Evolutionary conservation across 2,888 invertebrate species (phyloP).

Genomic region (Synanthedon vespiformis): DNA sequence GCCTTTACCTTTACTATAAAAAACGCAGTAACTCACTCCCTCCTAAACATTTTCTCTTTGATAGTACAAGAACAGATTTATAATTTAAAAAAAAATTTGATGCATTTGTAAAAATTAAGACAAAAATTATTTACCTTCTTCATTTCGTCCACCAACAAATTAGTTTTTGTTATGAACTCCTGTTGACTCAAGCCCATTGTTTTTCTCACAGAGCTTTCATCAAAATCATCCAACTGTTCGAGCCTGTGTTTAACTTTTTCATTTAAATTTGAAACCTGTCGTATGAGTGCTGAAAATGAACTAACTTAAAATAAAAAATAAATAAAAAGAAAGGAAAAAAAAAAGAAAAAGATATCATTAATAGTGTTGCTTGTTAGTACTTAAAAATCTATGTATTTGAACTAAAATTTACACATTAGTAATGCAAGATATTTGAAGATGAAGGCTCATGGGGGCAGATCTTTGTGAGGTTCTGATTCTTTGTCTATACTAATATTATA

Average conservation of each 20-base stretch:
- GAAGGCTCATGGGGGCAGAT: no score
- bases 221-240: conserved; percentile 95
- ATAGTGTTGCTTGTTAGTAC: background rate
- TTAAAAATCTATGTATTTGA: background rate
- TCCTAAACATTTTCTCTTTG: no score
- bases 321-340: conserved; percentile 31
- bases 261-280: conserved; percentile 82
- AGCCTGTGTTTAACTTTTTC: conserved; percentile 91
- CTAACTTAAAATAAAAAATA: conserved; percentile 58
- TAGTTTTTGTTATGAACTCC: conserved; percentile 89
- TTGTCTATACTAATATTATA: no score
- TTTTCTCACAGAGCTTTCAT: conserved; percentile 88
- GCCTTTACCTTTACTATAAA: no score
- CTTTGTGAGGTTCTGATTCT: no score
- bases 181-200: conserved; percentile 92
- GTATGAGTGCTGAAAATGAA: conserved; percentile 77
- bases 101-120: background rate
- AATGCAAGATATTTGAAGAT: no score
- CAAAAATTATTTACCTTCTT: conserved; percentile 62
- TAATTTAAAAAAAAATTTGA: background rate
- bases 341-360: conserved; percentile 9
- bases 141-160: conserved; percentile 91
- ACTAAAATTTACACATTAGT: no score
- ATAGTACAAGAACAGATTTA: background rate
- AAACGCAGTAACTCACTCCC: no score